phyloP scores from a whole-genome alignment of 2,888 invertebrate genomes.

The Crossocerus cetratus region DNA sequence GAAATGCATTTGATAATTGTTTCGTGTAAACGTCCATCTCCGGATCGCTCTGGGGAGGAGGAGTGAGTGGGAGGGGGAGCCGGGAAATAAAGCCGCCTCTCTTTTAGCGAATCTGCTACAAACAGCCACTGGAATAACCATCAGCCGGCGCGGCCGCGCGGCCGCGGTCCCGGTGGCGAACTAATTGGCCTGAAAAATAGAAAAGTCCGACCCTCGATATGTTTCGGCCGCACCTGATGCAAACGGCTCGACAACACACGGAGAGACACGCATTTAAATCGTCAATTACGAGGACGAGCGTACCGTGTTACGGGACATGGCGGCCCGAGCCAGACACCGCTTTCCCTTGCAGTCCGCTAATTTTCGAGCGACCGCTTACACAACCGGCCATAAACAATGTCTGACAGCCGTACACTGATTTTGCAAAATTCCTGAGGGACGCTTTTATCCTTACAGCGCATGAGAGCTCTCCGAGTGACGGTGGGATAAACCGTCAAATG shows the following conservation, averaged over 20 bases:
- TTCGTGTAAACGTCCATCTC: no score
- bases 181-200: constrained; percentile 53
- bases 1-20: no score
- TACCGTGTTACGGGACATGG: constrained; percentile 22
- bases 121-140: constrained; percentile 41
- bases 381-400: background rate
- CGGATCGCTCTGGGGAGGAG: no score
- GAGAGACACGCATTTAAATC: constrained; percentile 30
- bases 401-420: no score
- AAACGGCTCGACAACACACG: constrained; percentile 26
- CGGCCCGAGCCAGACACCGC: constrained; percentile 32
- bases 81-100: constrained; percentile 20
- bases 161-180: constrained; percentile 19
- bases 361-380: constrained; percentile 19
- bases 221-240: constrained; percentile 51
- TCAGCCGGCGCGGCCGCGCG: no score
- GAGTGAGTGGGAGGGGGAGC: no score
- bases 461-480: background rate
- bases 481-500: no score
- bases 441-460: no score
- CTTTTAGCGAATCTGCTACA: constrained; percentile 5
- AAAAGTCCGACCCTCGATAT: constrained; percentile 45
- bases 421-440: no score
- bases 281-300: constrained; percentile 43
- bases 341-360: constrained; percentile 38